Base-by-base conservation (phyloP, 2,888 invertebrate species). In the Thumatha senex region DNA sequence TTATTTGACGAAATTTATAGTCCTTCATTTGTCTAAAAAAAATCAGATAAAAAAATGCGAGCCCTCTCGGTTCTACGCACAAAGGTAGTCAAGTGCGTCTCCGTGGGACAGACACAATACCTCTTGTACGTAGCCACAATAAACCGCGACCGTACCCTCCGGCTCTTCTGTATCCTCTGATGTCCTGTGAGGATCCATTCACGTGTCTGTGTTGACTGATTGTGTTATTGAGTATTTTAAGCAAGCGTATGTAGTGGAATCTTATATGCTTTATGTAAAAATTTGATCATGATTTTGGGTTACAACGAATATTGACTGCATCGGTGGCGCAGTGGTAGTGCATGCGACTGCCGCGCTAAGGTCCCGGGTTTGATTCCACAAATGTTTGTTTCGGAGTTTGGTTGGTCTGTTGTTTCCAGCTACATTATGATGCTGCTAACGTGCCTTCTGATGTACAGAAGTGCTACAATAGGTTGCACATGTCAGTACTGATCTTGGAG, bases 151-250 rank as follows among this genome's bases (percentile, higher is more conserved):
- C 24, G 48, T 43, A 38, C 53, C 46, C 48, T 50, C 40, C 29
- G 50, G 45, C 40, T 40, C 44, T 40, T 29, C 40, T 3, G 29
- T 13, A 24, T 38, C 40, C 49, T 40, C 39, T 24, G 30, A 34
- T 34, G 43, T 39, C 44, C 49, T 49, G 49, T 13, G 49, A 49
- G 48, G 34, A 43, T 39, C 49, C 44, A 58, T 63, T 53, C 59
- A 59, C 15, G 33, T 40, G 56, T 51, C 58, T 56, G 50, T 54
- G 58, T 61, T 59, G 56, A 61, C 65, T 61, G 63, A 61, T 63
- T 61, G 56, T 56, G 48, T 47, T 53, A 48, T 40, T 45, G 48
- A 50, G 29, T 53, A 40, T 56, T 58, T 50, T 40, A 39, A 34
- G 31, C 7, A 29, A 53, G 43, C 31, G 15, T 29, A 45, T 38